These are phyloP conservation scores for Drosophila bifasciata DNA, from an alignment of 1,140 invertebrate genomes.

Conservation along the genomic window DNA sequence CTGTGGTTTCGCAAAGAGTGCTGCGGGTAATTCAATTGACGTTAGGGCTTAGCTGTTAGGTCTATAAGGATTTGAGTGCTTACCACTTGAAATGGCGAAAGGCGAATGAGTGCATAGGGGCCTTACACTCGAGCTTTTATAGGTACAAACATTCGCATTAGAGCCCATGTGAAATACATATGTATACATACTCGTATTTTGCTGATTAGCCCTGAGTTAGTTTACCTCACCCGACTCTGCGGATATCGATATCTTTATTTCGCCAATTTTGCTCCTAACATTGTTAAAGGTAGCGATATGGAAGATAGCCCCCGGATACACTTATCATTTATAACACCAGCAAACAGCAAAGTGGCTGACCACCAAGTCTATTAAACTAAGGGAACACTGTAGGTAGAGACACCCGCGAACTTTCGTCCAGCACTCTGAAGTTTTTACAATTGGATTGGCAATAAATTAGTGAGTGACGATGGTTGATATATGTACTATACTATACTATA, in stretches of 20 bases:
- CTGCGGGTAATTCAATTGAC: background rate
- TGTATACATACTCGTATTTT: too few relatives aligned
- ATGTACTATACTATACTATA: background rate
- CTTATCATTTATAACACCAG: conserved; percentile 31
- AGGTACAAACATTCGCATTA: conserved; percentile 5
- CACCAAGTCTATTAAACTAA: conserved; percentile 13
- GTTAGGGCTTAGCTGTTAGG: too few relatives aligned
- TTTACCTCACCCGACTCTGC: background rate
- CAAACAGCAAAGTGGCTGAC: background rate
- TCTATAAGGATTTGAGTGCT: conserved; percentile 20
- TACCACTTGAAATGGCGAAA: conserved; percentile 41
- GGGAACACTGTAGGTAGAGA: conserved; percentile 15
- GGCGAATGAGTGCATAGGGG: conserved; percentile 28
- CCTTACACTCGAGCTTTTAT: conserved; percentile 23
- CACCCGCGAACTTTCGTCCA: conserved; percentile 17
- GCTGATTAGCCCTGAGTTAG: conserved; percentile 19
- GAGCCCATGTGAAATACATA: conserved; percentile 13
- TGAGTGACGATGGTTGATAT: conserved; percentile 25
- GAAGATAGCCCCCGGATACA: conserved; percentile 44
- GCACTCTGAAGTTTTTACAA: conserved; percentile 25
- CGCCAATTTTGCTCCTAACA: conserved; percentile 37
- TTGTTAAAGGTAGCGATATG: conserved; percentile 52
- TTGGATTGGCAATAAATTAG: conserved; percentile 18
- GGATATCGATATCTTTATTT: conserved; percentile 53
- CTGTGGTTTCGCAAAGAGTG: conserved; percentile 18